Conservation (phyloP, 2,113 vertebrate genomes). For the Heptranchias perlo region DNA sequence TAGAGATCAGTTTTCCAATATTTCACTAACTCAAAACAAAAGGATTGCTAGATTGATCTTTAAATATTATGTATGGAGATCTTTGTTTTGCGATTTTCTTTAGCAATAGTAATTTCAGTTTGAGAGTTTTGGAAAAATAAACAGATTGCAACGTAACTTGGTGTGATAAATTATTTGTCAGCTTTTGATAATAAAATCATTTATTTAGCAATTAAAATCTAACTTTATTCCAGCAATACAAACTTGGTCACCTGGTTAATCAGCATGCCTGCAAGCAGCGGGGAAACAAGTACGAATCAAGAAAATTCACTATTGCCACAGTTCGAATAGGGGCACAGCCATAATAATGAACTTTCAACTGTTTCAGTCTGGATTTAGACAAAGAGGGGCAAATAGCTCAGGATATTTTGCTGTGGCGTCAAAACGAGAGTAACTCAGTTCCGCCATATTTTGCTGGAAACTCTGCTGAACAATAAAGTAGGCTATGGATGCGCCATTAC, state of each 20-base stretch:
- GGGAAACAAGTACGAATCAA: neutral
- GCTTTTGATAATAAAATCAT: neutral
- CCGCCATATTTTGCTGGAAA: neutral
- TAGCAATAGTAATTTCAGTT: neutral
- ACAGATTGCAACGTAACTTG: neutral
- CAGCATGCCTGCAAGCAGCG: too few species aligned
- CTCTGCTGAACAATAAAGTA: neutral
- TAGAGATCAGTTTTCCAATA: neutral
- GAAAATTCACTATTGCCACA: neutral
- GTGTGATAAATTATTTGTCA: neutral
- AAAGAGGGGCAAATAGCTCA: neutral
- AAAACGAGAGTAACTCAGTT: neutral
- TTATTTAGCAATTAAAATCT: neutral
- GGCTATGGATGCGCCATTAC: neutral
- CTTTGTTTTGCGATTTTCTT: neutral
- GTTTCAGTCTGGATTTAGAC: neutral
- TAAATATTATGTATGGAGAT: neutral
- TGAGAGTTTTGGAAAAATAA: neutral
- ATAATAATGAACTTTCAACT: neutral
- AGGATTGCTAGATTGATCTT: too few species aligned
- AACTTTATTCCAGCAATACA: neutral
- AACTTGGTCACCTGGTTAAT: neutral
- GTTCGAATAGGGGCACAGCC: neutral
- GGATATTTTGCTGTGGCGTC: neutral
- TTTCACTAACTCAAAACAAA: neutral